A percentile compares a stretch with the other conserved stretches of the same genome.
These are phyloP conservation scores for Uropetala carovei DNA, from an alignment of 2,888 invertebrate genomes.

Conservation along the genomic window DNA sequence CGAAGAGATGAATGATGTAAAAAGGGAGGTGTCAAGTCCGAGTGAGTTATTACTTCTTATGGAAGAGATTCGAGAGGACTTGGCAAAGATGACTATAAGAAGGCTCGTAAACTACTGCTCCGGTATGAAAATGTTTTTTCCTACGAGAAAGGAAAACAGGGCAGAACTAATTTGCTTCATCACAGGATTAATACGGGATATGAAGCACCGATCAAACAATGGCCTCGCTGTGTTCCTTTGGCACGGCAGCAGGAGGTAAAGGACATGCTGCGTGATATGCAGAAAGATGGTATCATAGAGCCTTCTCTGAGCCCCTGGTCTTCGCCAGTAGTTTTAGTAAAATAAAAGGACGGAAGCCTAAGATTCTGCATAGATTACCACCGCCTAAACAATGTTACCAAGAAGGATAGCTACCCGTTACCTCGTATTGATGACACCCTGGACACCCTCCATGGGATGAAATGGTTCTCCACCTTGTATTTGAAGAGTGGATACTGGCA, in stretches of 20 bases:
- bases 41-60: no score
- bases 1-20: no score
- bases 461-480: background rate
- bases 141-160: no score
- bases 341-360: background rate
- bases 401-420: background rate
- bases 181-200: no score
- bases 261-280: background rate
- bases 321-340: background rate
- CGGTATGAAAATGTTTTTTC: no score
- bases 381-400: background rate
- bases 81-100: no score
- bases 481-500: background rate
- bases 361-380: background rate
- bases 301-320: background rate
- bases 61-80: no score
- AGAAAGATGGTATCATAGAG: background rate
- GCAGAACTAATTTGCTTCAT: no score
- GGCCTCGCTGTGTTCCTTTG: no score
- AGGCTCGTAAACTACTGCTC: no score
- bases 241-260: background rate
- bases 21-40: no score
- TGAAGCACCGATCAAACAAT: no score
- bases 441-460: background rate
- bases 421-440: conserved; percentile 17